phyloP scores from a whole-genome alignment of 2,113 vertebrate genomes.

The Phainopepla nitens region DNA sequence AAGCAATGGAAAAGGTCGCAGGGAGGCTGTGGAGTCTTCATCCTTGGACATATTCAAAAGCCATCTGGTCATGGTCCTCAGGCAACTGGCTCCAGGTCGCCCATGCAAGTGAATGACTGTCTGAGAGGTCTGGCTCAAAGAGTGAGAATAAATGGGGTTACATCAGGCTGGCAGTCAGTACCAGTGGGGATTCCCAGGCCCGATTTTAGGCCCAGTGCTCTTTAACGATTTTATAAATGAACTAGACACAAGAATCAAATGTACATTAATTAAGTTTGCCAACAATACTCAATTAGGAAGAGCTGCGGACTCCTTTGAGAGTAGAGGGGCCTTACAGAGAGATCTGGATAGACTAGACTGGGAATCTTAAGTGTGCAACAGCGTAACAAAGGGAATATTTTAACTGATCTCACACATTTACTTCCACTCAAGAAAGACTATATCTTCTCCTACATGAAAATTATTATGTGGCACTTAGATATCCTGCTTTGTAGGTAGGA shows the following conservation, averaged over 20 bases:
- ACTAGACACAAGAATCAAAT: not conserved
- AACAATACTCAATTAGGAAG: not conserved
- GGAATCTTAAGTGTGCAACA: not conserved
- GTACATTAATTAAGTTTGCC: not conserved
- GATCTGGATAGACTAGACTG: not conserved
- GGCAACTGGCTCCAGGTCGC: not conserved
- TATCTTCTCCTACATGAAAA: not conserved
- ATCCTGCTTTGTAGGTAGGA: not conserved
- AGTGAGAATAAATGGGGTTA: not conserved
- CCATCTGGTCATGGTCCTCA: not conserved
- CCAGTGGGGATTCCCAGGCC: not conserved
- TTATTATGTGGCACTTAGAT: not conserved
- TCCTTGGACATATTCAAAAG: not conserved
- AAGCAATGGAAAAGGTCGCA: not conserved
- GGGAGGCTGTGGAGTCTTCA: not conserved
- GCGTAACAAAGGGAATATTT: not conserved
- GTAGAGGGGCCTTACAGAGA: not conserved
- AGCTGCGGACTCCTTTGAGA: not conserved
- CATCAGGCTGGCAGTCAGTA: not conserved
- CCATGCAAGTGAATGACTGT: not conserved
- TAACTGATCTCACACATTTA: not conserved
- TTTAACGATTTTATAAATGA: not conserved
- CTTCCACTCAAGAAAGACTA: not conserved
- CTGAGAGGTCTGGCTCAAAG: not conserved
- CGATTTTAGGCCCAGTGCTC: not conserved